These are phyloP conservation scores for Sabatieria punctata DNA, from an alignment of 2,888 invertebrate genomes.

Conservation along the genomic window DNA sequence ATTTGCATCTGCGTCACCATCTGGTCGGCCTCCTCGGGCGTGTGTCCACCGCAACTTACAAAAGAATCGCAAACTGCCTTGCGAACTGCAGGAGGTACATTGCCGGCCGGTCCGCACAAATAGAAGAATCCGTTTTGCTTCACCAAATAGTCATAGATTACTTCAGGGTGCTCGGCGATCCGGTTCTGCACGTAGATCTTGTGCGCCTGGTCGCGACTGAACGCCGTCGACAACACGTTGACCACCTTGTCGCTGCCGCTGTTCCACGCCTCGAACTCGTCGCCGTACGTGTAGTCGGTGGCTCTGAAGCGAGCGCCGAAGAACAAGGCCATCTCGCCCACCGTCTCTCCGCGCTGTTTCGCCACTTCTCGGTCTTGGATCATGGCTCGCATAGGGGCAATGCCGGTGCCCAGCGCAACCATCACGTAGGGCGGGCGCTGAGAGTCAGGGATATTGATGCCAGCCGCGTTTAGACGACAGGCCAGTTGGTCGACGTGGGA, in stretches of 20 bases:
- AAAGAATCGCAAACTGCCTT: constrained; percentile 13
- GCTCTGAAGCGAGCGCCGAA: constrained; percentile 15
- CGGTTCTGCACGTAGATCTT: constrained; percentile 17
- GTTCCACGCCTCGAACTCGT: constrained; percentile 13
- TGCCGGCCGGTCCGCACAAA: constrained; percentile 17
- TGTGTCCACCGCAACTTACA: constrained; percentile 14
- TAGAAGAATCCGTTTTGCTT: constrained; percentile 18
- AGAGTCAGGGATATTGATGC: constrained; percentile 15
- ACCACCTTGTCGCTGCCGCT: constrained; percentile 13
- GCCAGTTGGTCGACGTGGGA: constrained; percentile 8
- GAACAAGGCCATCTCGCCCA: constrained; percentile 16
- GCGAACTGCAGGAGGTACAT: constrained; percentile 14
- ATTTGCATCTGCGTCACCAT: constrained; percentile 17
- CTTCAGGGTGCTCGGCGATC: constrained; percentile 14
- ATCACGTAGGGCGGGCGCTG: constrained; percentile 13
- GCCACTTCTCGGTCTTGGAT: constrained; percentile 14
- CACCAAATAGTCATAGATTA: constrained; percentile 14
- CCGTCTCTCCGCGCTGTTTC: constrained; percentile 11
- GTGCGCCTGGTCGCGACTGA: constrained; percentile 15
- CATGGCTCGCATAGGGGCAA: constrained; percentile 15
- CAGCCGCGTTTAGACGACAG: constrained; percentile 13
- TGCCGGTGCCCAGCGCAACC: constrained; percentile 16
- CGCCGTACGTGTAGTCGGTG: constrained; percentile 16
- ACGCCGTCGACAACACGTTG: constrained; percentile 11
- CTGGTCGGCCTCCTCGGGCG: constrained; percentile 14